phyloP scores from a whole-genome alignment of 2,888 invertebrate species.

The Eupithecia insigniata region DNA sequence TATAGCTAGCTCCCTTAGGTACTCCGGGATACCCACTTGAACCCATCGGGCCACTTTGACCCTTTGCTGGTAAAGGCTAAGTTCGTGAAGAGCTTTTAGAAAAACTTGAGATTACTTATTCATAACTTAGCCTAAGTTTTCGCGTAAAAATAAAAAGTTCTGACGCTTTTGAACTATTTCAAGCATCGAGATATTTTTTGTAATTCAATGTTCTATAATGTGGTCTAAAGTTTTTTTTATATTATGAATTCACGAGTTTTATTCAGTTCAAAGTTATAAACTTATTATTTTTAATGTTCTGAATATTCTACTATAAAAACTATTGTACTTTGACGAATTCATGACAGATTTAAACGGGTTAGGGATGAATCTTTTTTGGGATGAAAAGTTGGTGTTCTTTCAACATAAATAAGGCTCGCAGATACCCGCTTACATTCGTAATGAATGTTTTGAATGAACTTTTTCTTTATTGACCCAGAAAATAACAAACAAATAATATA shows the following conservation, averaged over 20 bases:
- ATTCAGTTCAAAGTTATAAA: no score
- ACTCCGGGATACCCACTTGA: constrained; percentile 27
- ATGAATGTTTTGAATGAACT: no score
- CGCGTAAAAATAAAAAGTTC: constrained; percentile 24
- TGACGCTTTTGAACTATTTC: constrained; percentile 3
- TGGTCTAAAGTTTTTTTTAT: neutral
- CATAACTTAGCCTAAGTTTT: constrained; percentile 34
- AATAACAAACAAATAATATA: no score
- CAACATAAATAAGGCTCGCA: no score
- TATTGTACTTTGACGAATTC: no score
- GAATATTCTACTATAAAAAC: no score
- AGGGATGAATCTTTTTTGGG: no score
- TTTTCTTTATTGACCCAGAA: no score
- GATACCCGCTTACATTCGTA: no score
- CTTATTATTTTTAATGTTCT: no score
- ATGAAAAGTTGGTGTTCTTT: no score
- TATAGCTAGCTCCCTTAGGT: constrained; percentile 5
- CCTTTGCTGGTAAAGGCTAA: constrained; percentile 37
- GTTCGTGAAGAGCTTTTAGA: constrained; percentile 37
- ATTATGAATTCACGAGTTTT: neutral
- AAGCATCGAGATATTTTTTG: neutral
- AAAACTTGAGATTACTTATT: constrained; percentile 37
- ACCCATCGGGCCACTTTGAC: constrained; percentile 38
- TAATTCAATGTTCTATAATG: neutral
- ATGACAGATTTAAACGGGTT: no score